These are phyloP conservation scores for Leptinotarsa tumamoca DNA, from an alignment of 2,888 invertebrate species.

Conservation along the genomic window DNA sequence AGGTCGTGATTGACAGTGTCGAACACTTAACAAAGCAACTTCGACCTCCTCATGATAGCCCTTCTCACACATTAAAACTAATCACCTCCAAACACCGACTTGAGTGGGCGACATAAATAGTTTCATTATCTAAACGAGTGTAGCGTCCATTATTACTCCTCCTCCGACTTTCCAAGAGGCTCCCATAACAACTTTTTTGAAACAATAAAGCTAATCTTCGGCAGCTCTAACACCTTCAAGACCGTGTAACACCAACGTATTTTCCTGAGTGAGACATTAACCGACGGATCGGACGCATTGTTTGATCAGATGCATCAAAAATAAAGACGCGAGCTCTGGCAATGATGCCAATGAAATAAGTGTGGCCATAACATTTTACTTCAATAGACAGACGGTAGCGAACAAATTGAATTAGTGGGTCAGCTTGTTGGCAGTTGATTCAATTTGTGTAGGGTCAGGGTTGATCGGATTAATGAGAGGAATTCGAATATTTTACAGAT, in stretches of 20 bases:
- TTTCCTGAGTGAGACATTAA: constrained; percentile 10
- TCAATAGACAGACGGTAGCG: not conserved
- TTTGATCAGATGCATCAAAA: constrained; percentile 7
- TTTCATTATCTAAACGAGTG: constrained; percentile 13
- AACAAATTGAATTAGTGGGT: constrained; percentile 11
- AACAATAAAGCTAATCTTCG: constrained; percentile 25
- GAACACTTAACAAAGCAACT: not conserved
- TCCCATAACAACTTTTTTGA: constrained; percentile 19
- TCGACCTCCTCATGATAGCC: not conserved
- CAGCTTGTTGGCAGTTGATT: constrained; percentile 9
- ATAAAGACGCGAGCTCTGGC: not conserved
- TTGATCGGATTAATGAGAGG: not conserved
- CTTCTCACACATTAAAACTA: constrained; percentile 3
- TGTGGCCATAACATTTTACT: constrained; percentile 15
- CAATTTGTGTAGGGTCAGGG: constrained; percentile 1
- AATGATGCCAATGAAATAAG: constrained; percentile 12
- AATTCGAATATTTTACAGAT: not conserved
- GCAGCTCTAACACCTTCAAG: constrained; percentile 15
- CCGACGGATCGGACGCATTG: not conserved
- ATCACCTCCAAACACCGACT: not conserved
- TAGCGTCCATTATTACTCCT: constrained; percentile 2
- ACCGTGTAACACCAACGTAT: constrained; percentile 24
- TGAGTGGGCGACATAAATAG: constrained; percentile 13
- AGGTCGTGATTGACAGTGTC: too few species aligned
- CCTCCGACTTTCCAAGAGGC: constrained; percentile 19